Base-by-base conservation (phyloP, 2,888 invertebrate genomes). In the Philereme transversata region DNA sequence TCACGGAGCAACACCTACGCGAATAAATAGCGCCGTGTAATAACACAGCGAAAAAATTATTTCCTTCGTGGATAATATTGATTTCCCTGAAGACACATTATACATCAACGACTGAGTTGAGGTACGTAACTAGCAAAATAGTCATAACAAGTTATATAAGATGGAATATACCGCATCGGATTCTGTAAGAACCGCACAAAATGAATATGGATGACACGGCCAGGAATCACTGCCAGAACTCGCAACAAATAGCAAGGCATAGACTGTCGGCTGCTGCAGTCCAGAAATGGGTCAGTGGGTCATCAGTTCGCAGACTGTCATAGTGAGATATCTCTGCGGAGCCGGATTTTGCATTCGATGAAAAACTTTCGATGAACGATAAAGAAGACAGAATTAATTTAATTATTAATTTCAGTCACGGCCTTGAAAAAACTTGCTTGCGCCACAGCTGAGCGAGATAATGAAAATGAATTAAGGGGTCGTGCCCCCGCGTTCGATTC, bases 291-390 rank as follows among this genome's bases (percentile, higher is more conserved):
- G 91, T 89, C 82, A 91, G 78, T 87, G 75, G 90, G 91, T 84
- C 90, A 87, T 84, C 83, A 83, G 81, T 83, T 80, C 77, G 73
- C 77, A 78, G 81, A 79, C 82, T 83, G 87, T 84, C 89, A 86
- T 84, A 88, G 85, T 86, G 89, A 86, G 86, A 86, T 88, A 89
- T 87, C 83, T 83, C 83, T 87, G 87, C 88, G 83, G 86, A 78
- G 75, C 74, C 78, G 81, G 76, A 58, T 79, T 79, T 84, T 81
- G 81, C 79, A 87, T 83, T 83, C 79, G 73, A 51, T 38, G 40
- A 11, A 22, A 35, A 47, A 48, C 45, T 49, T 47, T 40, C 35
- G 10, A 51, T 44, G 44, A 22, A 49, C 49, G 45, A 49, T 40
- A 9, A 47, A 47, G 8, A 10, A 33, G 45, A 41, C 22, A 22